These are phyloP conservation scores for Talpa occidentalis DNA, from an alignment of 2,113 vertebrate genomes.

Conservation along the genomic window DNA sequence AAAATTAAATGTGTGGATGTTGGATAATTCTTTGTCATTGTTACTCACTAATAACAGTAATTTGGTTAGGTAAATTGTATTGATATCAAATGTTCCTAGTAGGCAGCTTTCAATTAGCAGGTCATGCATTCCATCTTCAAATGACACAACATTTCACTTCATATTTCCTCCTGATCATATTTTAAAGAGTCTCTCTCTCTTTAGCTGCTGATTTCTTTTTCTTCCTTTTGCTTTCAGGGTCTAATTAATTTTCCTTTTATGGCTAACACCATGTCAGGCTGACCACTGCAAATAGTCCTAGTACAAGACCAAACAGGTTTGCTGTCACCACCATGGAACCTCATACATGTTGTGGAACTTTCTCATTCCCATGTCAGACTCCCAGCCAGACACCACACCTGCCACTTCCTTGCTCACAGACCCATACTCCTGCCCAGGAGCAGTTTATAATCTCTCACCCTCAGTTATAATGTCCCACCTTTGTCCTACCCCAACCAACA, in stretches of 20 bases:
- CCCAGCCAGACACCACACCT: accelerated
- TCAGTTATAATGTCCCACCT: background rate
- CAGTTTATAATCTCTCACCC: background rate
- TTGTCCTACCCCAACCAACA: background rate
- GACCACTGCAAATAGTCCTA: background rate
- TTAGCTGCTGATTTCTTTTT: background rate
- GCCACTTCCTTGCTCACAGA: background rate
- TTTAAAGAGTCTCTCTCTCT: background rate
- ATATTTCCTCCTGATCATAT: slow-evolving; percentile 27
- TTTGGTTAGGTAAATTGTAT: slow-evolving; percentile 75
- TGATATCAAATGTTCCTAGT: slow-evolving; percentile 60
- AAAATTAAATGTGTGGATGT: slow-evolving; percentile 75
- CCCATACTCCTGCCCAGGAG: background rate
- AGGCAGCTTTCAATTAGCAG: slow-evolving; percentile 68
- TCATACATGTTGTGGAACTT: too few relatives aligned
- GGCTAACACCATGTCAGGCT: too few relatives aligned
- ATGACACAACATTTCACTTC: background rate
- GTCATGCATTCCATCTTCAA: slow-evolving; percentile 63
- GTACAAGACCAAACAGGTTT: too few relatives aligned
- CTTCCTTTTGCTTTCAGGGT: background rate
- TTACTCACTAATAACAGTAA: slow-evolving; percentile 75
- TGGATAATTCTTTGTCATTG: slow-evolving; percentile 68
- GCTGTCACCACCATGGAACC: accelerated
- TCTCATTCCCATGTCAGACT: background rate
- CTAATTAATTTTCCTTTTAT: background rate